phyloP scores from a whole-genome alignment of 2,888 invertebrate genomes.

The Anagyrus pseudococci region DNA sequence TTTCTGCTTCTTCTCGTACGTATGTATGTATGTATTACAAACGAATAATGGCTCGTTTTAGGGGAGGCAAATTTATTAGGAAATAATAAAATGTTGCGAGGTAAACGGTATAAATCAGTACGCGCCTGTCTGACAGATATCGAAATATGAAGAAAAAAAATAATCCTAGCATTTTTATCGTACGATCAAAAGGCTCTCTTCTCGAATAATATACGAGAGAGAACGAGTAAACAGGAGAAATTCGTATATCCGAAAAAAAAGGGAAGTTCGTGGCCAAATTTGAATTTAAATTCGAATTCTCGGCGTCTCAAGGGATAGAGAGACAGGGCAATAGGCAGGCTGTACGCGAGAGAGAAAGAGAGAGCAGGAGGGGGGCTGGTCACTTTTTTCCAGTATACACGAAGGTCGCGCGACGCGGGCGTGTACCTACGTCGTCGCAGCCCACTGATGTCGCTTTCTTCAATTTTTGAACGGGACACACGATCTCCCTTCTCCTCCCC shows the following conservation, averaged over 20 bases:
- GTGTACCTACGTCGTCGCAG: too few species aligned
- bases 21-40: too few species aligned
- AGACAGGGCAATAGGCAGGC: conserved; percentile 41
- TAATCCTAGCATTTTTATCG: conserved; percentile 33
- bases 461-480: conserved; percentile 57
- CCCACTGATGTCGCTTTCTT: conserved; percentile 54
- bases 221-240: conserved; percentile 11
- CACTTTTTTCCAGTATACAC: conserved; percentile 21
- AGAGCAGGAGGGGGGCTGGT: conserved; percentile 22
- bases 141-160: conserved; percentile 27
- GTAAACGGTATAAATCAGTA: too few species aligned
- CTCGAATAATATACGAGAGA: not conserved
- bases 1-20: too few species aligned
- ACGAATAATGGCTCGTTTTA: too few species aligned
- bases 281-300: conserved; percentile 59
- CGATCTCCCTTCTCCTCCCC: conserved; percentile 7
- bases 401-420: not conserved
- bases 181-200: conserved; percentile 23
- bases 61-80: too few species aligned
- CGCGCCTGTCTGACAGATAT: too few species aligned
- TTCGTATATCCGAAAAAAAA: not conserved
- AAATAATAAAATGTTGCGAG: too few species aligned
- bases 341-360: conserved; percentile 39
- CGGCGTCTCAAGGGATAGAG: conserved; percentile 45
- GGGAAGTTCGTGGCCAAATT: conserved; percentile 44